phyloP scores from a whole-genome alignment of 1,140 invertebrate genomes.

The Drosophila ercepeae region DNA sequence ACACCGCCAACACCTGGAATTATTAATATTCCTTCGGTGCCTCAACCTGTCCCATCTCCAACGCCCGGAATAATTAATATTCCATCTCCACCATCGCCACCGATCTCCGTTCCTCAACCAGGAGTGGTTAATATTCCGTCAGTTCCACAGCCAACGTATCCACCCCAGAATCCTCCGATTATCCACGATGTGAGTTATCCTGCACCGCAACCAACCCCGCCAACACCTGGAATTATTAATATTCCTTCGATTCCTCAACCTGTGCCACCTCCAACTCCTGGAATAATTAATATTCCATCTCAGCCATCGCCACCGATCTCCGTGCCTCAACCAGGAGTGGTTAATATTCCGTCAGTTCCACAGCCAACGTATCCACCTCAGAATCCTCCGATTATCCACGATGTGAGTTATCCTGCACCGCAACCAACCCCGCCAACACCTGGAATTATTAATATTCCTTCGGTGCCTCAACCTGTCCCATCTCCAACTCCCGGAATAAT shows the following conservation, averaged over 20 bases:
- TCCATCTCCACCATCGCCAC: constrained; percentile 9
- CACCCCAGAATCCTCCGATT: background rate
- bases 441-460: constrained; percentile 33
- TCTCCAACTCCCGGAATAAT: constrained; percentile 23
- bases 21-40: constrained; percentile 25
- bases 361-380: constrained; percentile 8
- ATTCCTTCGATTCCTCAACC: constrained; percentile 25
- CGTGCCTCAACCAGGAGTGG: constrained; percentile 18
- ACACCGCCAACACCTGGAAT: constrained; percentile 15
- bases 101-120: constrained; percentile 6
- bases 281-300: constrained; percentile 40
- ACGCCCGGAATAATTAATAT: constrained; percentile 42
- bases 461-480: constrained; percentile 16
- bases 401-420: constrained; percentile 59
- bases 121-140: constrained; percentile 32
- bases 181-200: constrained; percentile 58
- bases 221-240: constrained; percentile 20
- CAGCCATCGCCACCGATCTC: background rate
- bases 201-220: constrained; percentile 3
- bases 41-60: constrained; percentile 14
- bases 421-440: constrained; percentile 5
- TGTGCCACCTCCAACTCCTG: constrained; percentile 13
- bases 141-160: constrained; percentile 6
- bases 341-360: constrained; percentile 22
- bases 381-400: constrained; percentile 1